A percentile compares a stretch with the other conserved stretches of the same genome.
phyloP scores from a whole-genome alignment of 1,140 invertebrate genomes.

The Hermatobates lingyangjiaoensis region DNA sequence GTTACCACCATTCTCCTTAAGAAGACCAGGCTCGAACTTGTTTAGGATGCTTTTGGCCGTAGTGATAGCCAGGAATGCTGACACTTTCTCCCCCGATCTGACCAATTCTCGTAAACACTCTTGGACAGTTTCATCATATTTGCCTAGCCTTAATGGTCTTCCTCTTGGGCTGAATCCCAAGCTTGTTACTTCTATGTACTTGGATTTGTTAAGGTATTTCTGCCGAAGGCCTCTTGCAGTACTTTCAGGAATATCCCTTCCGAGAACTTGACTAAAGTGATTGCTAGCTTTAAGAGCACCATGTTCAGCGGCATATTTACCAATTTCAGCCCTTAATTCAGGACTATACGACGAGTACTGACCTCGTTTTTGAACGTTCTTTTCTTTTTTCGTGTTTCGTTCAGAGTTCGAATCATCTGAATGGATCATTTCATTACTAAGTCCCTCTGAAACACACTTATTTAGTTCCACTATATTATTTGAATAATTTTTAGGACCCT shows the following conservation, averaged over 20 bases:
- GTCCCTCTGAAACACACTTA: neutral
- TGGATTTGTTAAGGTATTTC: slow-evolving; percentile 21
- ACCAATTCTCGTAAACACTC: slow-evolving; percentile 24
- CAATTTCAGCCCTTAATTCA: slow-evolving; percentile 24
- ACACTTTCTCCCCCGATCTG: slow-evolving; percentile 23
- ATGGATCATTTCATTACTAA: no score
- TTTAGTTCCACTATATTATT: neutral
- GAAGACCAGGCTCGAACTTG: slow-evolving; percentile 22
- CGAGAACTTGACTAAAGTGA: slow-evolving; percentile 21
- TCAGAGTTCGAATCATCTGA: slow-evolving; percentile 3
- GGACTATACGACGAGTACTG: slow-evolving; percentile 24
- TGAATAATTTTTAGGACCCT: neutral
- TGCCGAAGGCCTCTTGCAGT: slow-evolving; percentile 24
- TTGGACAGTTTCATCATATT: slow-evolving; percentile 24
- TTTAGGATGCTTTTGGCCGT: slow-evolving; percentile 24
- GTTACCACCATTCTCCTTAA: slow-evolving; percentile 24
- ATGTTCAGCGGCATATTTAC: slow-evolving; percentile 24
- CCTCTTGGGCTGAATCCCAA: slow-evolving; percentile 23
- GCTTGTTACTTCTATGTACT: slow-evolving; percentile 19
- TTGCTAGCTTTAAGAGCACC: slow-evolving; percentile 22
- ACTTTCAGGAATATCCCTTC: slow-evolving; percentile 24
- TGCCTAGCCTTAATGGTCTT: slow-evolving; percentile 23
- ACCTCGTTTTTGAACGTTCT: slow-evolving; percentile 17
- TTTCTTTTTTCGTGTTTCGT: slow-evolving; percentile 13
- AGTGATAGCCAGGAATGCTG: slow-evolving; percentile 23